These are phyloP conservation scores for Aphaenogaster ashmeadi DNA, from an alignment of 1,140 invertebrate genomes.

Conservation along the genomic window DNA sequence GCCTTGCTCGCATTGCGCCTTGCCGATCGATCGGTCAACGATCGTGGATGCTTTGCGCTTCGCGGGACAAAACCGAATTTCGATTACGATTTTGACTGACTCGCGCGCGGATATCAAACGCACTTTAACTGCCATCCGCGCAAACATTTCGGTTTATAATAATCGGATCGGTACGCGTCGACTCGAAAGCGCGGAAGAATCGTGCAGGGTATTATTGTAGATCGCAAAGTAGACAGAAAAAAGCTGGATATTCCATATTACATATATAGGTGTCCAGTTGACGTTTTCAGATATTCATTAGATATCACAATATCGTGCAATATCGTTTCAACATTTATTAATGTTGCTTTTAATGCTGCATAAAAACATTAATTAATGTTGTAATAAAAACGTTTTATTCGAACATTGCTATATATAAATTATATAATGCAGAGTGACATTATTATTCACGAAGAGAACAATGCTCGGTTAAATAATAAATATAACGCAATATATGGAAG, in stretches of 20 bases:
- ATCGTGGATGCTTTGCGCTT: slow-evolving; percentile 63
- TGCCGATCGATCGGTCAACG: slow-evolving; percentile 44
- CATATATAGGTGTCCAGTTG: not conserved
- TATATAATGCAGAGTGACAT: not conserved
- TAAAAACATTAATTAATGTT: not conserved
- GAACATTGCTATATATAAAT: not conserved
- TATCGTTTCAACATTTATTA: not conserved
- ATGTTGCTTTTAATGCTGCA: not conserved
- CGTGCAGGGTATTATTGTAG: not conserved
- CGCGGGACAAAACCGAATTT: slow-evolving; percentile 50
- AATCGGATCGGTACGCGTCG: slow-evolving; percentile 35
- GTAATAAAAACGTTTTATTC: not conserved
- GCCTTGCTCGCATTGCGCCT: slow-evolving; percentile 4
- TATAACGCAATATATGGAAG: not conserved
- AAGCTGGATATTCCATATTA: not conserved
- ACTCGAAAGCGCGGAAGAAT: slow-evolving; percentile 49
- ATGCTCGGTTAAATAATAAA: not conserved
- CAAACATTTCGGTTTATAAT: slow-evolving; percentile 51
- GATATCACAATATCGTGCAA: not conserved
- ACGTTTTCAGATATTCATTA: not conserved
- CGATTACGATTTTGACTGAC: slow-evolving; percentile 25
- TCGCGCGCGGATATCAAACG: slow-evolving; percentile 62
- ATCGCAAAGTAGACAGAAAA: not conserved
- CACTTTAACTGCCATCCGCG: slow-evolving; percentile 61
- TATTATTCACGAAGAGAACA: not conserved